These are phyloP conservation scores for Matsumurasca onukii DNA, from an alignment of 1,140 invertebrate species.

Conservation along the genomic window DNA sequence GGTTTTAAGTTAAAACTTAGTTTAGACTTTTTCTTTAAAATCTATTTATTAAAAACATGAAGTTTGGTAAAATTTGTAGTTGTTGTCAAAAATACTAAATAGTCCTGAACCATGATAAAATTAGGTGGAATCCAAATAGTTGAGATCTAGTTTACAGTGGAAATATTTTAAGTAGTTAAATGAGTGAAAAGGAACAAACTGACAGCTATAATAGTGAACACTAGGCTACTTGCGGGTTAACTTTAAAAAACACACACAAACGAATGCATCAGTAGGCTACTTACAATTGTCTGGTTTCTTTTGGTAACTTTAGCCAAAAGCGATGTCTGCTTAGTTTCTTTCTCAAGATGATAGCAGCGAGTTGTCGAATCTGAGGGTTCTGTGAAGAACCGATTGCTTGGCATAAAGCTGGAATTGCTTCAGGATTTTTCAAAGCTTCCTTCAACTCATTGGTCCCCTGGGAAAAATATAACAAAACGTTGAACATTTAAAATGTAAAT, in stretches of 20 bases:
- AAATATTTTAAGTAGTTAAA: constrained; percentile 4
- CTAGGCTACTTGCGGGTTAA: constrained; percentile 13
- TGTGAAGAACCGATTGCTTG: constrained; percentile 55
- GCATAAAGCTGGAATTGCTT: constrained; percentile 57
- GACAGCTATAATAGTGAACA: constrained; percentile 14
- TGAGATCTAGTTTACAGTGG: background rate
- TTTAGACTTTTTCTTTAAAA: background rate
- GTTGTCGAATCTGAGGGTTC: constrained; percentile 65
- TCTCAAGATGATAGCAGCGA: constrained; percentile 62
- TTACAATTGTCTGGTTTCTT: constrained; percentile 53
- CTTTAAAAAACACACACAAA: background rate
- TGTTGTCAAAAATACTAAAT: background rate
- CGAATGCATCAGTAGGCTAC: constrained; percentile 27
- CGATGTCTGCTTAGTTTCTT: constrained; percentile 59
- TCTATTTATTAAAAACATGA: background rate
- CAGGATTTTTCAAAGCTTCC: constrained; percentile 63
- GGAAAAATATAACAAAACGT: constrained; percentile 29
- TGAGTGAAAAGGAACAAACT: constrained; percentile 17
- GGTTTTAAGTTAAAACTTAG: background rate
- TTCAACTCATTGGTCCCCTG: constrained; percentile 64
- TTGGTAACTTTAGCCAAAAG: constrained; percentile 60
- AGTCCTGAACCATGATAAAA: background rate
- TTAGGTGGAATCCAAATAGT: background rate
- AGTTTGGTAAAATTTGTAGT: background rate
- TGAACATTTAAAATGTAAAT: constrained; percentile 14